Conservation (phyloP, 2,888 invertebrate genomes). For the Prosopocoilus inquinatus region DNA sequence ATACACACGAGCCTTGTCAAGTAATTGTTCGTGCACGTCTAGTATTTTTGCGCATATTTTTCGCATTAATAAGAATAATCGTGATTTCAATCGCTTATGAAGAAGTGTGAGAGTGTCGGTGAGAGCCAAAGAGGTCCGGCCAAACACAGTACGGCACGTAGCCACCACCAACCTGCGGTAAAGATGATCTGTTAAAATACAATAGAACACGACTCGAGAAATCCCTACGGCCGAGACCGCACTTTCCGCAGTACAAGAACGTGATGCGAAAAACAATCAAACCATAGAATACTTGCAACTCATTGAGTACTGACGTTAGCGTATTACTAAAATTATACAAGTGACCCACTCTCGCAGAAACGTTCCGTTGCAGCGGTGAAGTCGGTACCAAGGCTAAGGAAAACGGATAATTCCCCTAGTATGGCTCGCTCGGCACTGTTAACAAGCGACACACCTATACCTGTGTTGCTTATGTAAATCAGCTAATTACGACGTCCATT, state of each 20-base stretch:
- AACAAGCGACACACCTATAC: not conserved
- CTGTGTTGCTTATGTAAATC: not conserved
- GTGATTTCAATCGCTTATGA: slow-evolving; percentile 19
- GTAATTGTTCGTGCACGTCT: too few relatives aligned
- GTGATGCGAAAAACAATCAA: slow-evolving; percentile 15
- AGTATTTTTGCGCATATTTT: not conserved
- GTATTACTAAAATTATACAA: not conserved
- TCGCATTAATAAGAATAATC: slow-evolving; percentile 9
- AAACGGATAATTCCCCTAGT: not conserved
- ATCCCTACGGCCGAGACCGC: slow-evolving; percentile 21
- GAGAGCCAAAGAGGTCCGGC: not conserved
- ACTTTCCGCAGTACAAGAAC: slow-evolving; percentile 22
- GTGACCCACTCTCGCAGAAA: too few relatives aligned
- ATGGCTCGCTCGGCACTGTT: not conserved
- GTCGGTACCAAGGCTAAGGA: not conserved
- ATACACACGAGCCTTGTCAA: too few relatives aligned
- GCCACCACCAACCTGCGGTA: slow-evolving; percentile 11
- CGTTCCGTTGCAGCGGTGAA: too few relatives aligned
- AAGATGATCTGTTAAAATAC: slow-evolving; percentile 19
- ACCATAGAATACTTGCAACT: not conserved
- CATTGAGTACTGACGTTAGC: not conserved
- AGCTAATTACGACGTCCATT: too few relatives aligned
- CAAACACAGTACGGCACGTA: slow-evolving; percentile 14
- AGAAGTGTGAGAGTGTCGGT: slow-evolving; percentile 8
- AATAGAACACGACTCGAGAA: slow-evolving; percentile 19